These are phyloP conservation scores for Remorina albescens DNA, from an alignment of 2,797 vertebrate species.

Conservation along the genomic window DNA sequence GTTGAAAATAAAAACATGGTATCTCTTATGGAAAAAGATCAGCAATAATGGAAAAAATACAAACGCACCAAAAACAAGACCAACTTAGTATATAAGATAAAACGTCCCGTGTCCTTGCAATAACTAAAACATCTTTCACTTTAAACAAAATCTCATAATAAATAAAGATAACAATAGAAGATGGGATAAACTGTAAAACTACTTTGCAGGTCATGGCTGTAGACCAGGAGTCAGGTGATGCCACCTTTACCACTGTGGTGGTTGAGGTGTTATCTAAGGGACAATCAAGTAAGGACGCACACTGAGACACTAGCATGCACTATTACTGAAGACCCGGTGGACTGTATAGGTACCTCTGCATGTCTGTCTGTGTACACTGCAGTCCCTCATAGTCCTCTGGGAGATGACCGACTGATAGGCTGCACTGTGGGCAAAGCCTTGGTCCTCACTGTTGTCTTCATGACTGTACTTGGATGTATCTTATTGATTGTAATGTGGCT, in stretches of 20 bases:
- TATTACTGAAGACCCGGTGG: background rate
- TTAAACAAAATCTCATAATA: background rate
- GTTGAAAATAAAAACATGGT: background rate
- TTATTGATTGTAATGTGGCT: conserved; percentile 69
- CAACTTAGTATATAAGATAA: background rate
- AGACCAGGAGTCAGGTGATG: conserved; percentile 87
- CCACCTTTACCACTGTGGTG: conserved; percentile 72
- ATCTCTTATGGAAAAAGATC: background rate
- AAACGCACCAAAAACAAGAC: background rate
- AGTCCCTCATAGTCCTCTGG: conserved; percentile 81
- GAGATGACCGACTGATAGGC: conserved; percentile 56
- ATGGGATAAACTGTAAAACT: conserved; percentile 22
- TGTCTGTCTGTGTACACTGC: conserved; percentile 37
- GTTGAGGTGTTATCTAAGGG: conserved; percentile 85
- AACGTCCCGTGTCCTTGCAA: no score
- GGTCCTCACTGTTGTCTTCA: conserved; percentile 73
- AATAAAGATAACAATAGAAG: background rate
- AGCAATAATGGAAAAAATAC: background rate
- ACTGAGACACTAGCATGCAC: background rate
- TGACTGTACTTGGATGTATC: conserved; percentile 69
- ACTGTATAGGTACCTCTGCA: background rate
- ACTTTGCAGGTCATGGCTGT: conserved; percentile 81
- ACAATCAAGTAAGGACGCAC: conserved; percentile 78
- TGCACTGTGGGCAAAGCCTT: conserved; percentile 79
- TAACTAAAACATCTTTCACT: conserved; percentile 1